Base-by-base conservation (phyloP, 2,113 vertebrate genomes). In the Ramphastos sulfuratus region DNA sequence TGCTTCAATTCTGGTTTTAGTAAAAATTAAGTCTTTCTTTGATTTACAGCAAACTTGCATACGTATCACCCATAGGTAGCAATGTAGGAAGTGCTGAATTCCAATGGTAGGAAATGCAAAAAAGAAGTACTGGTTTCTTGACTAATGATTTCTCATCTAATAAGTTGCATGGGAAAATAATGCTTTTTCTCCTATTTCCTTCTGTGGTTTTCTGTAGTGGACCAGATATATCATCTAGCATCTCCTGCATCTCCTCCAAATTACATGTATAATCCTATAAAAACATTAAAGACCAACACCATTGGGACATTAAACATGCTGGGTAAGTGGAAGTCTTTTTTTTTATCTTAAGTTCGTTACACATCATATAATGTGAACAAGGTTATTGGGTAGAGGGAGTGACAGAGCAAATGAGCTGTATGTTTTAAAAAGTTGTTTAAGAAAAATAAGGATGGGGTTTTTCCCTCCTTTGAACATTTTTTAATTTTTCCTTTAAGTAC, bases 221-320 rank as follows among this genome's bases (percentile, higher is more conserved):
- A 99, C 91, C 99, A 99, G 97, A 99, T 99, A 93, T 99, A 99
- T 97, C 99, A 99, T 85, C 97, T 99, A 87, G 99, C 99, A 2
- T 99, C 99, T 88, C 99, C 99, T 83, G 99, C 99, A 67, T 99
- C 99, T 42, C 99, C 99, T 85, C 99, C 99, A n/a, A 99, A 99
- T 97, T 99, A 99, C 97, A 99, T 99, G 99, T 99, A 99, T 95
- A 99, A 99, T 93, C 99, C 99, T 79, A 99, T 99, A 97, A 99
- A 99, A 98, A 99, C 99, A 1, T 95, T 99, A 42, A 99, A 99
- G 97, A 99, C 99, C 37, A 99, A 99, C 94, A 99, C 99, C 15
- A 99, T 99, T 18, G 99, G 99, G 63, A 99, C 99, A 6, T 95
- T 99, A 12, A 99, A 99, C 95, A 99, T 99, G 99, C 97, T 99